Evolutionary conservation across 1,140 invertebrate genomes (phyloP).

Genomic region (Anthonomus grandis): DNA sequence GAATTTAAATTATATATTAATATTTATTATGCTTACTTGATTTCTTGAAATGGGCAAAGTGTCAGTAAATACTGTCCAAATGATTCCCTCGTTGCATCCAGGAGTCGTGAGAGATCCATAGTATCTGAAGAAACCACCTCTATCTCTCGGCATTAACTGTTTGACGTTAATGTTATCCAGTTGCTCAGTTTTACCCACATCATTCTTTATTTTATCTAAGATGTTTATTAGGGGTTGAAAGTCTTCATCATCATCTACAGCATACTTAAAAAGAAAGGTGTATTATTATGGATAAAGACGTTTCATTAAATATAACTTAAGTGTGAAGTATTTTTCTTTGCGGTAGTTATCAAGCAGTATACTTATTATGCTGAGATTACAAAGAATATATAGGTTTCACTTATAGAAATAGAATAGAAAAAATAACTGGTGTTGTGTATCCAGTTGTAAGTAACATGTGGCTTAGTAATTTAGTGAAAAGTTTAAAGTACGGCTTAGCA

Average conservation of each 20-base stretch:
- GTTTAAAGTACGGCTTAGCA: no score
- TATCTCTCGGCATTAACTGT: constrained; percentile 54
- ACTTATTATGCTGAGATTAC: no score
- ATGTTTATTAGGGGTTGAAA: constrained; percentile 53
- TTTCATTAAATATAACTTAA: no score
- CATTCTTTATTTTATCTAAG: constrained; percentile 47
- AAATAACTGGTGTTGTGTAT: no score
- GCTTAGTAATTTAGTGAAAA: no score
- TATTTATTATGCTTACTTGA: constrained; percentile 52
- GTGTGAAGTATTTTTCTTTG: no score
- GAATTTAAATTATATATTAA: no score
- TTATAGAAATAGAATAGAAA: no score
- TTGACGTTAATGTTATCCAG: constrained; percentile 27
- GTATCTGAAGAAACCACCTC: constrained; percentile 62
- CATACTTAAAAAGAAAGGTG: constrained; percentile 37
- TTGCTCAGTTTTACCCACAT: constrained; percentile 29
- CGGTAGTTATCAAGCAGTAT: no score
- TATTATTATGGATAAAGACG: no score
- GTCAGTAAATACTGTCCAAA: constrained; percentile 68
- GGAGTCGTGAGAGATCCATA: constrained; percentile 75
- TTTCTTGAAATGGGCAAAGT: constrained; percentile 56
- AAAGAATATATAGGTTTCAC: no score
- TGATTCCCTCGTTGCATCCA: constrained; percentile 66
- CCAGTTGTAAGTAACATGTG: no score
- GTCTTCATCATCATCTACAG: constrained; percentile 44